A percentile compares a stretch with the other conserved stretches of the same genome.
Evolutionary conservation across 2,888 invertebrate genomes (phyloP).

Genomic region (Nemoura dubitans): DNA sequence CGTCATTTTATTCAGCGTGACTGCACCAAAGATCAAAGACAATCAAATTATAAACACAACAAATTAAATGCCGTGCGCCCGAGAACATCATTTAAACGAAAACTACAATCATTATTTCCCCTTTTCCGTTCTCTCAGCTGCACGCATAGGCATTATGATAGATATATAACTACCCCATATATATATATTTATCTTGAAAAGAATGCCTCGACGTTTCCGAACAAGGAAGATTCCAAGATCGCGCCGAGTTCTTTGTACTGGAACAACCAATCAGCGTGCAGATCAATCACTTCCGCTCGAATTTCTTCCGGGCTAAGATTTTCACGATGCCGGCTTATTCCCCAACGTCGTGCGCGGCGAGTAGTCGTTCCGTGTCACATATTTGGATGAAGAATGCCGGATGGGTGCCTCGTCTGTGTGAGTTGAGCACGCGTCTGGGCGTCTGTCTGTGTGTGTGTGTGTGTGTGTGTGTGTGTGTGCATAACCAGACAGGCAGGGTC

Average conservation of each 20-base stretch:
- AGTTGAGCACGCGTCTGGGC: background rate
- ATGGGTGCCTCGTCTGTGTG: background rate
- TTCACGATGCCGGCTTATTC: background rate
- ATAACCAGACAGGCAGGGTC: conserved; percentile 18
- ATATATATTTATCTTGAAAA: conserved; percentile 24
- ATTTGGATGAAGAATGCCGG: conserved; percentile 39
- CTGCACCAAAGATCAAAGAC: conserved; percentile 10
- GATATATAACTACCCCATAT: background rate
- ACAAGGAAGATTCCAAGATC: conserved; percentile 15
- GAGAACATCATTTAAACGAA: conserved; percentile 28
- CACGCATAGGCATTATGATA: conserved; percentile 28
- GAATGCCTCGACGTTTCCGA: conserved; percentile 27
- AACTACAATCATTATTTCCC: conserved; percentile 31
- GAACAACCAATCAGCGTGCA: conserved; percentile 32
- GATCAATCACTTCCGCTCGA: conserved; percentile 42
- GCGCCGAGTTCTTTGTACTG: conserved; percentile 26
- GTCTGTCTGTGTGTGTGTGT: background rate
- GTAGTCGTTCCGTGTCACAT: conserved; percentile 16
- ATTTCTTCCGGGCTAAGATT: conserved; percentile 32
- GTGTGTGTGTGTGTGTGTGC: background rate
- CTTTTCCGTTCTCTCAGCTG: background rate
- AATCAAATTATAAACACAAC: conserved; percentile 23
- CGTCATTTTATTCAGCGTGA: background rate
- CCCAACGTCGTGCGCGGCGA: background rate
- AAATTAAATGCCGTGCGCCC: conserved; percentile 34